Evolutionary conservation across 1,140 invertebrate species (phyloP), one percentile per base, ranked within the genome.

Genomic region (Pseudoatta argentina): DNA sequence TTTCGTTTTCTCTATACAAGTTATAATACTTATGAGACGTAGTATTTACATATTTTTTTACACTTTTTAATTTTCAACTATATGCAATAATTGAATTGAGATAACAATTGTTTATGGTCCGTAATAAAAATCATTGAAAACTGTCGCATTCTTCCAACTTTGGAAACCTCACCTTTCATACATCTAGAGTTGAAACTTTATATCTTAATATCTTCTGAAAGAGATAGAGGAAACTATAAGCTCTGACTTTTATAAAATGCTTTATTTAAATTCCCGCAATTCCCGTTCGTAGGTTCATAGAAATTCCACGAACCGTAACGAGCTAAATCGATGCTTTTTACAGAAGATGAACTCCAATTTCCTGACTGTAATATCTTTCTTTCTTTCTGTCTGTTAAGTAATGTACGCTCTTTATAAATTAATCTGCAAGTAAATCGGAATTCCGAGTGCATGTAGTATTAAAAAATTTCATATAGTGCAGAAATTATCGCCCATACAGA

Each of bases 301-400:
- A n/a, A 21, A 55, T 39, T 30, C n/a, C 39, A 48, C 59, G 48
- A 27, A 59, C 30, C 48, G 24, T n/a, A 24, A 51, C 27, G 14
- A 18, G 10, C 0, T 44, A 18, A 34, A 85, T 85, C 59, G 72
- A 76, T 63, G 57, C 12, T 34, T 24, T 57, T 82, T 24, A 61
- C 34, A 48, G 12, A 77, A 64, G 16, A 30, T 21, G 53, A 79
- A 51, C 53, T 78, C 18, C 14, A 86, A 67, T 86, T 86, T 86
- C 76, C 75, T 79, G 4, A 10, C 10, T 14, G 27, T 78, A 85
- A 64, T 75, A 77, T 21, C 51, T 78, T 79, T 67, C 51, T 78
- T 79, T 67, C 48, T 86, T 59, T 69, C 24, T n/a, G 51, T 18
- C 16, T 34, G 51, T 67, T 79, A 67, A 66, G n/a, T 69, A 69